These are phyloP conservation scores for Tetranychus truncatus DNA, from an alignment of 2,888 invertebrate genomes.

Conservation along the genomic window DNA sequence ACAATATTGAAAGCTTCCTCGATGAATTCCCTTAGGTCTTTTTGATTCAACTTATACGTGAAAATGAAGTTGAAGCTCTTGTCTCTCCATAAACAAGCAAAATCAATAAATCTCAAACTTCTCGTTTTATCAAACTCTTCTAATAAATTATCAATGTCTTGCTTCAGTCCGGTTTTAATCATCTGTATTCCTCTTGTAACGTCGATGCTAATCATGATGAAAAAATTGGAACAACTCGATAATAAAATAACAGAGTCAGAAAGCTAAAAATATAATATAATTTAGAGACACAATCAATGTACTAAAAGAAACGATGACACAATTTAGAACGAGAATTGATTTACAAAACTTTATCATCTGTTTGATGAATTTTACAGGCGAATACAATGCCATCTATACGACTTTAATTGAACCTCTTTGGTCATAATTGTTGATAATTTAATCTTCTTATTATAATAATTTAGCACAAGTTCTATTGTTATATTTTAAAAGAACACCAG, in stretches of 20 bases:
- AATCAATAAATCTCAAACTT: neutral
- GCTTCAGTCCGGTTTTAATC: neutral
- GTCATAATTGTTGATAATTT: too few relatives aligned
- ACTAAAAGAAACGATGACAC: too few relatives aligned
- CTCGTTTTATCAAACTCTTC: neutral
- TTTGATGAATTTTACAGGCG: too few relatives aligned
- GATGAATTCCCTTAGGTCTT: neutral
- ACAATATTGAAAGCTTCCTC: neutral
- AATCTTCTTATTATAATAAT: too few relatives aligned
- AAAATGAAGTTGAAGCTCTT: neutral
- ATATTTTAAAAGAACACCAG: conserved; percentile 47
- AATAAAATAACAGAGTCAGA: neutral
- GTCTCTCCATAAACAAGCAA: conserved; percentile 2
- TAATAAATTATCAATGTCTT: neutral
- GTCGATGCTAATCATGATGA: conserved; percentile 6
- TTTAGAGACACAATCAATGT: too few relatives aligned
- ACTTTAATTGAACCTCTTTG: too few relatives aligned
- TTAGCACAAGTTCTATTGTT: conserved; percentile 43
- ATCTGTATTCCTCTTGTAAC: neutral
- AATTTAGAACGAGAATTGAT: too few relatives aligned
- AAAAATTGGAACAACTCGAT: neutral
- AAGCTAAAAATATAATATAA: neutral
- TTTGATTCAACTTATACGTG: conserved; percentile 11
- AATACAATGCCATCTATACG: too few relatives aligned
- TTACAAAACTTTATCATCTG: too few relatives aligned